Evolutionary conservation across 2,888 invertebrate species (phyloP), one percentile per base, ranked within the genome.

Genomic region (Drosophila fungiperda): DNA sequence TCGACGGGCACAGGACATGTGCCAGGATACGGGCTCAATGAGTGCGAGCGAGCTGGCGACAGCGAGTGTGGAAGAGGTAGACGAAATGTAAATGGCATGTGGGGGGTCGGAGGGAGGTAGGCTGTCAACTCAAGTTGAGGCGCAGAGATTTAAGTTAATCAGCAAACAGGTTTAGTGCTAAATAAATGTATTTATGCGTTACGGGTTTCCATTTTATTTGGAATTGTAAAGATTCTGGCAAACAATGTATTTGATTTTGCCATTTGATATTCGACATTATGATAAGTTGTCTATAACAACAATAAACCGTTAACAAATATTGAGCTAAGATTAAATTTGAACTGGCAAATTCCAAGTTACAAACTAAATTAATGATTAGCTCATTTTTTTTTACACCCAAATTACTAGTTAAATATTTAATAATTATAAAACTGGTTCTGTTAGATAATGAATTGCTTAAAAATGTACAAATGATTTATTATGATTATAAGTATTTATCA

Each of bases 131-230:
- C 58, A 38, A 72, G 45, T 8, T 59, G 62, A 66, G 59, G 52
- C 61, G 59, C 38, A 23, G 68, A 83, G 90, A 85, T 88, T 89
- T 90, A 85, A 85, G 90, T 88, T 88, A 85, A 85, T 89, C 90
- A 89, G 83, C 90, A 87, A 89, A 84, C 87, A 82, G 90, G 89
- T 87, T 90, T 82, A 84, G 79, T 73, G 85, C 62, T 63, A 82
- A 84, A 89, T 89, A 78, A 82, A 89, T 82, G 70, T 82, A 79
- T 90, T 89, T 89, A 84, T 87, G 83, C 68, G 54, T 49, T 70
- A 49, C 64, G 58, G 40, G 40, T 57, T 78, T 71, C 71, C 79
- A 82, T 76, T 83, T 82, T 72, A 64, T 76, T 62, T n/a, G 58
- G 36, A 49, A 65, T 42, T 55, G 32, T 8, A 68, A 26, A 58